Evolutionary conservation across 2,888 invertebrate species (phyloP).

Genomic region (Drosophila picticornis): DNA sequence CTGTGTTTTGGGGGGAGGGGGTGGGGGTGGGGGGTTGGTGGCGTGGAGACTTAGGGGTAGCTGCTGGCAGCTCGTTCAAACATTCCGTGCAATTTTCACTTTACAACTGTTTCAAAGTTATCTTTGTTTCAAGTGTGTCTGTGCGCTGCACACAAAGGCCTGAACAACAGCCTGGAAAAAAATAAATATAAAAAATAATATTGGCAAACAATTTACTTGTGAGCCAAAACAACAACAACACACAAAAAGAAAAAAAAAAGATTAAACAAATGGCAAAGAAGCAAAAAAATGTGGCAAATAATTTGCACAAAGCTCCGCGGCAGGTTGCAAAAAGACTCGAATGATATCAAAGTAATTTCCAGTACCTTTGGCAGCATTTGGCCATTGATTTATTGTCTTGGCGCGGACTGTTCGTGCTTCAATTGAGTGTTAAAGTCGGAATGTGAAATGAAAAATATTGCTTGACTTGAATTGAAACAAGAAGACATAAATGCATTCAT

Average conservation of each 20-base stretch:
- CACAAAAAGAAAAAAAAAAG: not conserved
- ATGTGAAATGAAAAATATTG: too few relatives aligned
- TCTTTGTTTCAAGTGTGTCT: slow-evolving; percentile 75
- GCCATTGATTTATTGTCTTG: slow-evolving; percentile 80
- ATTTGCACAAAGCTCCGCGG: slow-evolving; percentile 81
- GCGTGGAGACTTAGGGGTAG: slow-evolving; percentile 3
- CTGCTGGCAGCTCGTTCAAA: slow-evolving; percentile 13
- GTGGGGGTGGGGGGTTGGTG: not conserved
- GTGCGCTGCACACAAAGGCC: slow-evolving; percentile 36
- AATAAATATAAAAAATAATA: slow-evolving; percentile 63
- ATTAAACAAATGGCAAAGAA: not conserved
- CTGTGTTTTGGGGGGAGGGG: slow-evolving; percentile 26
- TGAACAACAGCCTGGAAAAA: slow-evolving; percentile 7
- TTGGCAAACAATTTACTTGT: slow-evolving; percentile 82
- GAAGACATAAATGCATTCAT: not conserved
- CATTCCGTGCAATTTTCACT: slow-evolving; percentile 81
- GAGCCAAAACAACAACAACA: slow-evolving; percentile 49
- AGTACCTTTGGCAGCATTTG: slow-evolving; percentile 22
- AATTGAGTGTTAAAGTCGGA: not conserved
- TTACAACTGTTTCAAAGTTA: slow-evolving; percentile 82
- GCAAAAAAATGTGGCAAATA: slow-evolving; percentile 69
- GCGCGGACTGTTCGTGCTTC: not conserved
- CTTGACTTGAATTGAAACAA: not conserved
- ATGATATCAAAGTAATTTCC: slow-evolving; percentile 75
- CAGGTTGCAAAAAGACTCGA: slow-evolving; percentile 57